A percentile compares a stretch with the other conserved stretches of the same genome.
Conservation (phyloP, 2,113 vertebrate genomes). For the Tenrec ecaudatus region DNA sequence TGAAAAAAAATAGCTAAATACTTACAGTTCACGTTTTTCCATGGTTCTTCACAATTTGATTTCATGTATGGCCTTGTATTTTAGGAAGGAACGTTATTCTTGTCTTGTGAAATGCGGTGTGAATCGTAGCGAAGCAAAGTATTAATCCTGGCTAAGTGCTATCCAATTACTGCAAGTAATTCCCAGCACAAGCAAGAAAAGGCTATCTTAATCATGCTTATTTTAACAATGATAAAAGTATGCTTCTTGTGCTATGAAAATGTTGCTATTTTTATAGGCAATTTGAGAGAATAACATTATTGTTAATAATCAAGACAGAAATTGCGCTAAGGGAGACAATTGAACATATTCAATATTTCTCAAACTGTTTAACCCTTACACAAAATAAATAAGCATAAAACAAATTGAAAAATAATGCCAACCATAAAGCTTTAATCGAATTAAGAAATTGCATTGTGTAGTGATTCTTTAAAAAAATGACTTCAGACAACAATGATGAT, state of each 20-base stretch:
- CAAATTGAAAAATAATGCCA: neutral
- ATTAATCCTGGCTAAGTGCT: constrained; percentile 52
- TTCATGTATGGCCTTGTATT: constrained; percentile 14
- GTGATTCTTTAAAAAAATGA: constrained; percentile 9
- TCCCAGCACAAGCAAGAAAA: constrained; percentile 41
- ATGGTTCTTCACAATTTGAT: neutral
- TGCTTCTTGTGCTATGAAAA: constrained; percentile 53
- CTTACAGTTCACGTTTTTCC: constrained; percentile 19
- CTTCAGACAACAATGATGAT: neutral
- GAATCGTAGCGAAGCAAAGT: neutral
- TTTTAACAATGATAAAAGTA: constrained; percentile 56
- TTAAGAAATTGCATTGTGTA: constrained; percentile 37
- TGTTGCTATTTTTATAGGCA: neutral
- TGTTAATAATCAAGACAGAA: constrained; percentile 1
- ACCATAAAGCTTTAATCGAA: constrained; percentile 25
- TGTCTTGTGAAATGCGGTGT: constrained; percentile 51
- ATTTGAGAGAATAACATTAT: constrained; percentile 37
- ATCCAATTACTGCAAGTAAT: constrained; percentile 61
- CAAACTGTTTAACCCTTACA: neutral
- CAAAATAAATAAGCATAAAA: constrained; percentile 16
- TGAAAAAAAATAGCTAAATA: neutral
- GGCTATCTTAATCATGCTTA: neutral
- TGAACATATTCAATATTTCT: neutral
- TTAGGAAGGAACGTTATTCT: constrained; percentile 35
- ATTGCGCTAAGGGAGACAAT: constrained; percentile 21